Evolutionary conservation across 2,797 vertebrate genomes (phyloP).

Genomic region (Acanthurus tractus): DNA sequence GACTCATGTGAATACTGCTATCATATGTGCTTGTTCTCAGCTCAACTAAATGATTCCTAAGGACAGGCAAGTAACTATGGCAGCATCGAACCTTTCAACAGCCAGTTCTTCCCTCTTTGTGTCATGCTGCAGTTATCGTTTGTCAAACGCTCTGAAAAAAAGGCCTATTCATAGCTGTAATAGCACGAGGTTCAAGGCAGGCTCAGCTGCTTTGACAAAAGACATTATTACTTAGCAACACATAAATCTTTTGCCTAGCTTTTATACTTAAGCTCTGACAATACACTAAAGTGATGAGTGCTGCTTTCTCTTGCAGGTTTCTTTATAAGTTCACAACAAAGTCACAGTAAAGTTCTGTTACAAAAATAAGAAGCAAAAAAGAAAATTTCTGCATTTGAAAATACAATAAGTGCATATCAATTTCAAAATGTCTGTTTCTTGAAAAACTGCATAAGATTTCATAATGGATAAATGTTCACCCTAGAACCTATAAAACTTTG

Average conservation of each 20-base stretch:
- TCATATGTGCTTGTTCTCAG: neutral
- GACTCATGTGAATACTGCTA: neutral
- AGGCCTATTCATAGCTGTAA: constrained; percentile 47
- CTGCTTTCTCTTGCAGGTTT: neutral
- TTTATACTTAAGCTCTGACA: constrained; percentile 47
- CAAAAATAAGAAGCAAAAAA: neutral
- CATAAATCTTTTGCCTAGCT: constrained; percentile 5
- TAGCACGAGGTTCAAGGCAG: constrained; percentile 52
- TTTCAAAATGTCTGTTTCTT: neutral
- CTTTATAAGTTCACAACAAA: constrained; percentile 7
- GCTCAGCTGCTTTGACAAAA: constrained; percentile 40
- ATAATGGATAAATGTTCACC: neutral
- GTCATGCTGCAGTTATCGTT: constrained; percentile 15
- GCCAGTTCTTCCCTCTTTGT: constrained; percentile 16
- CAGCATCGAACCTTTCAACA: constrained; percentile 27
- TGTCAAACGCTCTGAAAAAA: constrained; percentile 42
- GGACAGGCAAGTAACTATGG: neutral
- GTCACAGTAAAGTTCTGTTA: neutral
- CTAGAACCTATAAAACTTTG: neutral
- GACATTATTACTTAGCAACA: constrained; percentile 83
- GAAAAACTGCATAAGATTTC: neutral
- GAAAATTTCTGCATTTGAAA: neutral
- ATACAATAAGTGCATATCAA: neutral
- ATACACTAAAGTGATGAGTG: constrained; percentile 5
- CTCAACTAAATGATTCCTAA: neutral